phyloP scores from a whole-genome alignment of 2,113 vertebrate genomes.

The Myodes glareolus region DNA sequence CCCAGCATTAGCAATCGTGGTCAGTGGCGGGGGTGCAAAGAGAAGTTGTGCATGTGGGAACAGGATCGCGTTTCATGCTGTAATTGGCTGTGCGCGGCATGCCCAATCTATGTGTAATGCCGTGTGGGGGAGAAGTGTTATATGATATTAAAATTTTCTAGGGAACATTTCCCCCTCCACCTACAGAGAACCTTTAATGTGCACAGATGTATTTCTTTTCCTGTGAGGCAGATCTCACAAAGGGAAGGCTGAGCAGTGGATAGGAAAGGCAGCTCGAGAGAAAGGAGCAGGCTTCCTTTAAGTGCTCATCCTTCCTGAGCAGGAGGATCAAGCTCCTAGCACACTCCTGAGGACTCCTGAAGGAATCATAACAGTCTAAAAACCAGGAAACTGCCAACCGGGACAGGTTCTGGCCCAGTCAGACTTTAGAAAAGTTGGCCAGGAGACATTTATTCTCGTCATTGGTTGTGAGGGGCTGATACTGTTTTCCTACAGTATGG shows the following conservation, averaged over 20 bases:
- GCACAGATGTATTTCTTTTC: neutral
- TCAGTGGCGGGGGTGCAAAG: neutral
- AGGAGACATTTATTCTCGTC: neutral
- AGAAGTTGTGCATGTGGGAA: neutral
- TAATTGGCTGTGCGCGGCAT: neutral
- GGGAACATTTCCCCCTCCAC: conserved; percentile 47
- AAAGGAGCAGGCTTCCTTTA: neutral
- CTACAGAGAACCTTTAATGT: conserved; percentile 40
- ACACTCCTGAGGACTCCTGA: neutral
- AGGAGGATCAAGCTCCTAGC: neutral
- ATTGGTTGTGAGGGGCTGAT: neutral
- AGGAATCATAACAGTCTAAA: neutral
- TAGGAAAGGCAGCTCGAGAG: neutral
- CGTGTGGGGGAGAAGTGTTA: conserved; percentile 29
- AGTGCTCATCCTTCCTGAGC: neutral
- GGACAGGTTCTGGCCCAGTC: neutral
- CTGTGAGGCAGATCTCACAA: neutral
- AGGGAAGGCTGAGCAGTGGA: neutral
- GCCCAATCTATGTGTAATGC: conserved; percentile 45
- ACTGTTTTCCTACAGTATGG: neutral
- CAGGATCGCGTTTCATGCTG: neutral
- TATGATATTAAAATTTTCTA: conserved; percentile 58
- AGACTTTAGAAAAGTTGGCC: neutral
- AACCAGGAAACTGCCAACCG: neutral
- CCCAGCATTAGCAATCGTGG: neutral